These are phyloP conservation scores for Mnemiopsis leidyi DNA, from an alignment of 37 sponge, comb jelly and placozoan species.

Conservation along the genomic window DNA sequence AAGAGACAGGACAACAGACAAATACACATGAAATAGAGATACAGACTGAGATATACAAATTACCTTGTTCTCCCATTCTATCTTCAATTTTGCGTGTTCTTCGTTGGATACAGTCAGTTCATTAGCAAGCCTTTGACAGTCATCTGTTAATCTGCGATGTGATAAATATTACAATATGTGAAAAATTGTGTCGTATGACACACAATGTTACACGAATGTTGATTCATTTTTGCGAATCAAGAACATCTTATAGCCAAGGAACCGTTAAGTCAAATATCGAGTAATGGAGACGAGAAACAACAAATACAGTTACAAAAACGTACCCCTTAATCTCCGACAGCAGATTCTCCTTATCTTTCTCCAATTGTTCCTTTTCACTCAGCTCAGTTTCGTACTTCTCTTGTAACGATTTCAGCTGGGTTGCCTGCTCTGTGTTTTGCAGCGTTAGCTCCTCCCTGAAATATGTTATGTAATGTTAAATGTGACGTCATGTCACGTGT, in stretches of 20 bases:
- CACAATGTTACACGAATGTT: too few species aligned
- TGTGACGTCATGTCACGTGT: too few species aligned
- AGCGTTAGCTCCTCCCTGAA: neutral
- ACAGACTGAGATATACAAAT: too few species aligned
- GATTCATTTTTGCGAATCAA: too few species aligned
- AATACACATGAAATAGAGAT: too few species aligned
- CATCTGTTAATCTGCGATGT: neutral
- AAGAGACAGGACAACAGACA: too few species aligned
- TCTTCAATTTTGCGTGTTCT: neutral
- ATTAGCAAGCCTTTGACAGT: neutral
- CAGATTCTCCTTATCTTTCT: neutral
- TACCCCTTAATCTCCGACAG: neutral
- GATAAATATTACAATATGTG: too few species aligned
- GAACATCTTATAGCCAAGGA: too few species aligned
- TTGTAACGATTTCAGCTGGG: neutral
- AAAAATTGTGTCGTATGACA: too few species aligned
- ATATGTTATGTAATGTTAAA: too few species aligned
- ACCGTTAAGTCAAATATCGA: neutral
- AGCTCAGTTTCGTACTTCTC: neutral
- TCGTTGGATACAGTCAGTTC: neutral
- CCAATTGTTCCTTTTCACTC: neutral
- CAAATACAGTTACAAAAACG: neutral
- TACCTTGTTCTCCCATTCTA: conserved; percentile 33
- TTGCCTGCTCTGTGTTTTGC: neutral
- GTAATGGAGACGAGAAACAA: neutral